Percentiles rank a stretch among this genome's conserved stretches.
Evolutionary conservation across 1,140 invertebrate species (phyloP).

Genomic region (Drosophila teissieri): DNA sequence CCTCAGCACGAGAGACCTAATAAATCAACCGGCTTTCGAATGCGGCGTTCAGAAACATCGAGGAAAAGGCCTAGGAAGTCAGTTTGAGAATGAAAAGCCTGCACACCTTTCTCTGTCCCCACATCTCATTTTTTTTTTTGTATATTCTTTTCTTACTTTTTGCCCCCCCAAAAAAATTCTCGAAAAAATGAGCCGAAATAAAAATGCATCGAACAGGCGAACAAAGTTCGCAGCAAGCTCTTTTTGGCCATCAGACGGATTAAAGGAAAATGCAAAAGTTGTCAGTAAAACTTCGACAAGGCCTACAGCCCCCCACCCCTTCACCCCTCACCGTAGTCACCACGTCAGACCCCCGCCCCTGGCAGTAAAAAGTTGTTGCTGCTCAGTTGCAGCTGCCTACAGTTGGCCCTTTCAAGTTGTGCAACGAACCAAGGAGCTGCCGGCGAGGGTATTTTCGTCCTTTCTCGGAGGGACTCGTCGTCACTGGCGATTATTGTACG

Average conservation of each 20-base stretch:
- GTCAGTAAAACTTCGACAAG: slow-evolving; percentile 38
- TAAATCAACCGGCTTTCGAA: slow-evolving; percentile 38
- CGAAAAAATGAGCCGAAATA: slow-evolving; percentile 69
- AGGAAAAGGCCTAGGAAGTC: slow-evolving; percentile 9
- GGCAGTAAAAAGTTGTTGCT: slow-evolving; percentile 22
- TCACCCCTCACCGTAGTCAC: too few species aligned
- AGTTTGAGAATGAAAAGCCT: slow-evolving; percentile 4
- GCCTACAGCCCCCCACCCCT: slow-evolving; percentile 5
- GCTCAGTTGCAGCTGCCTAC: slow-evolving; percentile 30
- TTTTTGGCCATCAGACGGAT: slow-evolving; percentile 2
- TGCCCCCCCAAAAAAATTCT: slow-evolving; percentile 23
- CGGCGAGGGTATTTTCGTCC: slow-evolving; percentile 12
- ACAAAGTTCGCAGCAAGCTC: slow-evolving; percentile 48
- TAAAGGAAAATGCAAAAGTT: slow-evolving; percentile 18
- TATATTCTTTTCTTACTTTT: not conserved
- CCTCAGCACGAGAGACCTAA: slow-evolving; percentile 16
- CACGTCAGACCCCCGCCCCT: not conserved
- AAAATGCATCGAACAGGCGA: slow-evolving; percentile 71
- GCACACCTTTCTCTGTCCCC: not conserved
- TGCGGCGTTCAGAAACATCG: slow-evolving; percentile 34
- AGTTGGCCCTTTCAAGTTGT: slow-evolving; percentile 63
- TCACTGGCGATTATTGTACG: slow-evolving; percentile 28
- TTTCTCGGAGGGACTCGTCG: slow-evolving; percentile 36
- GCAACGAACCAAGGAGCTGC: slow-evolving; percentile 53
- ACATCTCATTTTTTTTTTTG: not conserved